These are phyloP conservation scores for Euphydryas editha DNA, from an alignment of 2,888 invertebrate genomes.

Conservation along the genomic window DNA sequence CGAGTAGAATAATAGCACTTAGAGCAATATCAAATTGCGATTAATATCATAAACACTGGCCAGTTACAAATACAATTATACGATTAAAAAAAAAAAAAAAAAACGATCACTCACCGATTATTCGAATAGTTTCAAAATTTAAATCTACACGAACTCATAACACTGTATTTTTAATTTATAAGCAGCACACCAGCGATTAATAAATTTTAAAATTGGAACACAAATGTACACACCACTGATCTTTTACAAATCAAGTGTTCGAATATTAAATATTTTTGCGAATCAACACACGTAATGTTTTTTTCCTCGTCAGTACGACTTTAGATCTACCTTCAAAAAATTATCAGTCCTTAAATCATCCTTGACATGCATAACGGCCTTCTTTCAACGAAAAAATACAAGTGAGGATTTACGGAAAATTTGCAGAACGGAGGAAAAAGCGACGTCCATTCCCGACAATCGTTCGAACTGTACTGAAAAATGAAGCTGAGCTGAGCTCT, in stretches of 20 bases:
- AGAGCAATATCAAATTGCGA: constrained; percentile 23
- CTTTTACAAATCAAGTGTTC: constrained; percentile 10
- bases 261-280: constrained; percentile 19
- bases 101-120: constrained; percentile 6
- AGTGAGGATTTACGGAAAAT: constrained; percentile 50
- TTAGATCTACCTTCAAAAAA: constrained; percentile 17
- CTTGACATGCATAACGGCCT: constrained; percentile 29
- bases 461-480: constrained; percentile 49
- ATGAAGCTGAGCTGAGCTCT: constrained; percentile 47
- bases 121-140: constrained; percentile 14
- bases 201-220: constrained; percentile 24
- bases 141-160: constrained; percentile 23
- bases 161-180: constrained; percentile 26
- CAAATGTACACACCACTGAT: constrained; percentile 14
- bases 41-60: constrained; percentile 17
- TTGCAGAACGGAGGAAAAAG: constrained; percentile 36
- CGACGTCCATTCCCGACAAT: constrained; percentile 43
- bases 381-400: constrained; percentile 30
- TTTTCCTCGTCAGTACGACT: constrained; percentile 26
- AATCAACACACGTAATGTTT: constrained; percentile 7
- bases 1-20: constrained; percentile 26
- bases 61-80: background rate
- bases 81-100: background rate
- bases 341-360: constrained; percentile 28
- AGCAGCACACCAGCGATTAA: constrained; percentile 22